Percentiles rank a stretch among this genome's conserved stretches.
Conservation (phyloP, 2,113 vertebrate species). For the Chionomys nivalis region DNA sequence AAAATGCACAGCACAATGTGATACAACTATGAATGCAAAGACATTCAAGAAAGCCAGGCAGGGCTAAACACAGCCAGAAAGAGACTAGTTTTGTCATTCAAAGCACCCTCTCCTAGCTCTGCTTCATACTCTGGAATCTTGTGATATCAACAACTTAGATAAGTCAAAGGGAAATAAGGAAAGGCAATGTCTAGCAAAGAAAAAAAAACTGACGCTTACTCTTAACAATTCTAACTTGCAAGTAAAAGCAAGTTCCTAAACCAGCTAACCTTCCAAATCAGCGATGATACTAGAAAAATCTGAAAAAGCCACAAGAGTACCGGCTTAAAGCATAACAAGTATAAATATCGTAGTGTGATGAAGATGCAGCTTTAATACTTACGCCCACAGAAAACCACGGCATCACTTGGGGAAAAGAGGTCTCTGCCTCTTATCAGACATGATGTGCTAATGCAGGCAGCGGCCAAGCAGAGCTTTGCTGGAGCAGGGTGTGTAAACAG, state of each 20-base stretch:
- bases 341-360: constrained; percentile 3
- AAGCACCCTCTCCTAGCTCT: constrained; percentile 57
- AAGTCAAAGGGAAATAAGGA: constrained; percentile 71
- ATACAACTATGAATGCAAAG: constrained; percentile 35
- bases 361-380: constrained; percentile 60
- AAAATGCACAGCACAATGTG: constrained; percentile 17
- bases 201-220: constrained; percentile 69
- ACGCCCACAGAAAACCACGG: constrained; percentile 58
- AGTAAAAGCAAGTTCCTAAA: constrained; percentile 68
- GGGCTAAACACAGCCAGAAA: constrained; percentile 17
- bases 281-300: constrained; percentile 18
- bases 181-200: constrained; percentile 69
- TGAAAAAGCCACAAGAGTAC: constrained; percentile 44
- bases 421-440: constrained; percentile 37
- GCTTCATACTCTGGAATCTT: constrained; percentile 63
- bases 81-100: background rate
- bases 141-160: constrained; percentile 62
- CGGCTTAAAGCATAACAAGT: constrained; percentile 53
- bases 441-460: constrained; percentile 63
- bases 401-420: background rate
- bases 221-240: constrained; percentile 69
- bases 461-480: constrained; percentile 48
- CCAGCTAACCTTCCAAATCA: constrained; percentile 40
- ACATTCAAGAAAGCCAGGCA: constrained; percentile 62
- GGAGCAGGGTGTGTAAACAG: constrained; percentile 37